Evolutionary conservation across 2,888 invertebrate genomes (phyloP), one percentile per base, ranked within the genome.

Genomic region (Drosophila flavopinicola): DNA sequence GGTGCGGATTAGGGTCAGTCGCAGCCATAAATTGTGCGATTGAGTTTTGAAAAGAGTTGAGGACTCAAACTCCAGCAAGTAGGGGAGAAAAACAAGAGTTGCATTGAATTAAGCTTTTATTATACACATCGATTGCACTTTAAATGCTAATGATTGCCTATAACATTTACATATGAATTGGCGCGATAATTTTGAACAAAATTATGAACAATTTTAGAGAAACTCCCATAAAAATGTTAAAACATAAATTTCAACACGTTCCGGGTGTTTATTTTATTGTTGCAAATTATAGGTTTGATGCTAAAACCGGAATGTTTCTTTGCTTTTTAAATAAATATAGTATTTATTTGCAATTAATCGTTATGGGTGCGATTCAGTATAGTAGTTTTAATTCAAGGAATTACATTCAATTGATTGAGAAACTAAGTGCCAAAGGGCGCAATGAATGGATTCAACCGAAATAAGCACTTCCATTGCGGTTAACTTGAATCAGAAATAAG

Each of bases 1-100:
- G 79, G 79, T 80, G 79, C 86, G 88, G 88, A 80, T 80, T 80
- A 80, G 79, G 79, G 79, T 80, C 88, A 17, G 30, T 15, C 37
- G 42, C 38, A 45, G 54, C 38, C 37, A 66, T 66, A 73, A 66
- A 77, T 60, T 69, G 41, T 54, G 27, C 29, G 56, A 58, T 70
- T 53, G 42, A 44, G 51, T 25, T 44, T 44, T 38, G 39, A 61
- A 51, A 65, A 54, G 25, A 53, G 37, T 41, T 24, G 44, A 56
- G 45, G 58, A 52, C 9, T 47, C 23, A 1, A 44, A 29, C n/a
- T n/a, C n/a, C n/a, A n/a, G n/a, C n/a, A n/a, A n/a, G n/a, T n/a
- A n/a, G n/a, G 23, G 9, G 32, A 47, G 15, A 17, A 23, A 51
- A 33, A 45, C 32, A 39, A 45, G 29, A 24, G 10, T 30, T 44